A percentile compares a stretch with the other conserved stretches of the same genome.
phyloP scores from a whole-genome alignment of 2,113 vertebrate species.

The Pterocles orientalis region DNA sequence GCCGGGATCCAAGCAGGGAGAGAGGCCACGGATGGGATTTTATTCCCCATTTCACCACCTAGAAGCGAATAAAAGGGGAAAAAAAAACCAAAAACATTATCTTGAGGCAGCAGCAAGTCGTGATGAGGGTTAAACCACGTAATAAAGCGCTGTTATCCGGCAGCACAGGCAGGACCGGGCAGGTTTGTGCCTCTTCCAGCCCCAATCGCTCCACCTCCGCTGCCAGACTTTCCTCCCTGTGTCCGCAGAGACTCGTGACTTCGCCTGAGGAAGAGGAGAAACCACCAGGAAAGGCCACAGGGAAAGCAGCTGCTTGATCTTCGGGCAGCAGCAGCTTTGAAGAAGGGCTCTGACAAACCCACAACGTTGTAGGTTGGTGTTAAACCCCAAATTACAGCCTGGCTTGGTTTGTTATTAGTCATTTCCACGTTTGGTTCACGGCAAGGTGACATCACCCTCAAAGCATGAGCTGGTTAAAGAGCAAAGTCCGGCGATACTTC shows the following conservation, averaged over 20 bases:
- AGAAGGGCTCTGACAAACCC: neutral
- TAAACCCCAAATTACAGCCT: neutral
- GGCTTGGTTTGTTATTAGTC: neutral
- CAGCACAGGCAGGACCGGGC: neutral
- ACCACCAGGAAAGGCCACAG: neutral
- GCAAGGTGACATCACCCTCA: fast-evolving
- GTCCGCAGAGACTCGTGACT: fast-evolving
- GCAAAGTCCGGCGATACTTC: fast-evolving
- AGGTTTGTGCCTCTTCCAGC: neutral
- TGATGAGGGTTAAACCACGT: neutral
- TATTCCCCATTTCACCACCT: neutral
- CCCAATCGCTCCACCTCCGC: fast-evolving
- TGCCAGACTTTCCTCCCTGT: neutral
- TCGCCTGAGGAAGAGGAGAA: neutral
- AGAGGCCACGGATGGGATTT: neutral
- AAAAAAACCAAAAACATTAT: neutral
- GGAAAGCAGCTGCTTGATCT: neutral
- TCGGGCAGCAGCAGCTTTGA: fast-evolving
- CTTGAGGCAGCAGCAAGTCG: neutral
- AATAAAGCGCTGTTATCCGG: neutral
- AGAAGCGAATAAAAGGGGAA: neutral
- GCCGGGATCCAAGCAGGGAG: neutral
- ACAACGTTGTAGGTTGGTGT: neutral
- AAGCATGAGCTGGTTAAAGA: neutral
- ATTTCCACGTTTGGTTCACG: fast-evolving